phyloP scores from a whole-genome alignment of 2,113 vertebrate genomes.

The Serinus canaria region DNA sequence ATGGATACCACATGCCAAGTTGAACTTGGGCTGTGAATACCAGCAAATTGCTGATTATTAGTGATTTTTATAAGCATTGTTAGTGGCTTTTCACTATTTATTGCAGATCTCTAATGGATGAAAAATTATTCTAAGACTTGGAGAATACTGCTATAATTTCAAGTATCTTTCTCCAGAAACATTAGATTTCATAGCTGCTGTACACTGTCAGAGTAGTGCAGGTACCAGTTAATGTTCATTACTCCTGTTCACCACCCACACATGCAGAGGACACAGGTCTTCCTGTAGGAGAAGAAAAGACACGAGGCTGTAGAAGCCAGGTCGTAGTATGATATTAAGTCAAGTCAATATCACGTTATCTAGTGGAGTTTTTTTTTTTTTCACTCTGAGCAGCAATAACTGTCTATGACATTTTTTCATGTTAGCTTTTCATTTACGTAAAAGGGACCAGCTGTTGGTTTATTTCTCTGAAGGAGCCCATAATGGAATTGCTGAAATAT shows the following conservation, averaged over 20 bases:
- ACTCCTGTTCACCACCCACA: background rate
- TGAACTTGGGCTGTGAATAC: background rate
- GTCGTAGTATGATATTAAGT: background rate
- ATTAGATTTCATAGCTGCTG: background rate
- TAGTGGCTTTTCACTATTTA: background rate
- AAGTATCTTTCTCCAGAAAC: background rate
- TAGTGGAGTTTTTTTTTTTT: background rate
- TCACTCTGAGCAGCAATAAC: background rate
- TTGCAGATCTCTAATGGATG: background rate
- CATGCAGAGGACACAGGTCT: background rate
- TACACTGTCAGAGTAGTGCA: background rate
- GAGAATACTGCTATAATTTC: background rate
- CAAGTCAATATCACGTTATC: background rate
- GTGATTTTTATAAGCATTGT: background rate
- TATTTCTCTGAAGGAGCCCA: conserved; percentile 27
- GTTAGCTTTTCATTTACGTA: conserved; percentile 1
- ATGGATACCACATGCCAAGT: background rate
- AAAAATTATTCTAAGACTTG: background rate
- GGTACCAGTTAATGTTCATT: background rate
- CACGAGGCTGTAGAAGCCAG: background rate
- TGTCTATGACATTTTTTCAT: background rate
- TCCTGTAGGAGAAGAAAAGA: background rate
- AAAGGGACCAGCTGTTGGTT: conserved; percentile 25
- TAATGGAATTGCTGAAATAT: conserved; percentile 60
- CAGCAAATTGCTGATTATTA: background rate